These are phyloP conservation scores for Neoascia interrupta DNA, from an alignment of 2,888 invertebrate genomes.

Conservation along the genomic window DNA sequence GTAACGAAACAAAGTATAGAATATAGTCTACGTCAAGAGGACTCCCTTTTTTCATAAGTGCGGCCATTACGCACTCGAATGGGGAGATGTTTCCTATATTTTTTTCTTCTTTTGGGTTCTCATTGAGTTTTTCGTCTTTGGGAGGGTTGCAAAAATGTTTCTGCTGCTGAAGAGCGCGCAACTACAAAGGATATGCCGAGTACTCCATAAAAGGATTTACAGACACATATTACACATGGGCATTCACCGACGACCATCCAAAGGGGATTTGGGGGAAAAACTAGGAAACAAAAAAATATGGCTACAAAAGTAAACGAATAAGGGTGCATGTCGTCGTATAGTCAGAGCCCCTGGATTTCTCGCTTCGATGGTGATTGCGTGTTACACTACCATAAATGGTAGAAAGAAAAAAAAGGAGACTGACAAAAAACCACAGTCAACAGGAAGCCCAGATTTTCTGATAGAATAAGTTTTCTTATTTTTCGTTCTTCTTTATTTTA, in stretches of 20 bases:
- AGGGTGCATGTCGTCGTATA: conserved; percentile 13
- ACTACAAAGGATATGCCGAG: conserved; percentile 58
- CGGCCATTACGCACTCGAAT: conserved; percentile 67
- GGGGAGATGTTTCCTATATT: conserved; percentile 37
- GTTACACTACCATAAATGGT: conserved; percentile 42
- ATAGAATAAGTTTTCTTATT: conserved; percentile 46
- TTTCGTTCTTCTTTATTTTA: conserved; percentile 1
- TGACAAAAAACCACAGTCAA: conserved; percentile 42
- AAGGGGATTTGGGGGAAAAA: not conserved
- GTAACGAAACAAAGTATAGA: conserved; percentile 36
- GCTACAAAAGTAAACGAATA: conserved; percentile 33
- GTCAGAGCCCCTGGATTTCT: conserved; percentile 17
- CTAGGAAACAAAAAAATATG: conserved; percentile 32
- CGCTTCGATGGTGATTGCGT: conserved; percentile 59
- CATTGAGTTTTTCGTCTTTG: conserved; percentile 51
- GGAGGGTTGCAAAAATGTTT: conserved; percentile 54
- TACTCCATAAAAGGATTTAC: conserved; percentile 65
- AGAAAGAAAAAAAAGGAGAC: conserved; percentile 25
- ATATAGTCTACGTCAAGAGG: conserved; percentile 42
- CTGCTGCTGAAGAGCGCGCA: conserved; percentile 59
- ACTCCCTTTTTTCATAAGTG: conserved; percentile 57
- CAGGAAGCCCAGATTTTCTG: conserved; percentile 64
- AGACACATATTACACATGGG: conserved; percentile 64
- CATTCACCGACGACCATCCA: conserved; percentile 21
- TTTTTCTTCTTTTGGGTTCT: conserved; percentile 12